These are phyloP conservation scores for Coenonympha glycerion DNA, from an alignment of 2,888 invertebrate species.

Conservation along the genomic window DNA sequence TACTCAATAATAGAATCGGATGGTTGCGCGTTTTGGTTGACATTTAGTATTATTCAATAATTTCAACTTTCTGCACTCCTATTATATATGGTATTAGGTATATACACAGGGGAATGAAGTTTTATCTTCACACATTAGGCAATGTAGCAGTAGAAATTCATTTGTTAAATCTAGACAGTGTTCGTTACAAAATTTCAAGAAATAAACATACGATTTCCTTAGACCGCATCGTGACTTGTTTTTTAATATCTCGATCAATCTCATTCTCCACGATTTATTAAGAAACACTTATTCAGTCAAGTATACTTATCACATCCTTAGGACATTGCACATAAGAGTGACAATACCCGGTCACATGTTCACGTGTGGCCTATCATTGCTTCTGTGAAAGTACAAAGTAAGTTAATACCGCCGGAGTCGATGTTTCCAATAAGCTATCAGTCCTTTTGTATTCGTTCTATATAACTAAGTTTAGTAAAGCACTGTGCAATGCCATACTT, in stretches of 20 bases:
- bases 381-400: constrained; percentile 17
- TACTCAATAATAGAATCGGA: too few relatives aligned
- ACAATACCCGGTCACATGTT: neutral
- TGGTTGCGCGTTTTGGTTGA: too few relatives aligned
- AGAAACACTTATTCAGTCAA: neutral
- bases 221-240: constrained; percentile 22
- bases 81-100: too few relatives aligned
- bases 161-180: neutral
- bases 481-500: neutral
- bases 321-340: neutral
- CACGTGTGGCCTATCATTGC: constrained; percentile 3
- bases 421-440: constrained; percentile 17
- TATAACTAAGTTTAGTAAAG: constrained; percentile 12
- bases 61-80: too few relatives aligned
- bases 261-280: neutral
- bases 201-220: constrained; percentile 17
- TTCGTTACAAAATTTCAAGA: constrained; percentile 10
- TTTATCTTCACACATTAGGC: too few relatives aligned
- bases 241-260: constrained; percentile 15
- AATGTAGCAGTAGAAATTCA: too few relatives aligned
- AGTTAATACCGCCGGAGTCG: constrained; percentile 3
- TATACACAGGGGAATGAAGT: too few relatives aligned
- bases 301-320: neutral
- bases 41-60: too few relatives aligned
- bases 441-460: constrained; percentile 8